A percentile compares a stretch with the other conserved stretches of the same genome.
Evolutionary conservation across 2,888 invertebrate genomes (phyloP).

Genomic region (Chesias legatella): DNA sequence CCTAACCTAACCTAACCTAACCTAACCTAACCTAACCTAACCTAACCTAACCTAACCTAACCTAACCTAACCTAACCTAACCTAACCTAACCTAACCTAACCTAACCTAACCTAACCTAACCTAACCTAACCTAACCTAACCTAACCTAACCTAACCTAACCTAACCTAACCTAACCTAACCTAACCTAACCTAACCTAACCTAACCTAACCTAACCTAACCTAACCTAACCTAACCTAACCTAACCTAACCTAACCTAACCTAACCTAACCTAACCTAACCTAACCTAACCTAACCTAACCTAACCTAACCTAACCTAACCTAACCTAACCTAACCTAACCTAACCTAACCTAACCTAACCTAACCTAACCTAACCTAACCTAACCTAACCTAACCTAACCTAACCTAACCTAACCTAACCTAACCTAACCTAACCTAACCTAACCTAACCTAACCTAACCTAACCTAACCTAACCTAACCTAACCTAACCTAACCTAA

Average conservation of each 20-base stretch:
- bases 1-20: too few species aligned
- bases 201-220: conserved; percentile 16
- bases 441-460: background rate
- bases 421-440: conserved; percentile 1
- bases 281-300: conserved; percentile 16
- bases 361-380: conserved; percentile 12
- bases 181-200: conserved; percentile 18
- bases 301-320: conserved; percentile 9
- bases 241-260: conserved; percentile 18
- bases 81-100: conserved; percentile 17
- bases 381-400: conserved; percentile 12
- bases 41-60: too few species aligned
- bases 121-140: conserved; percentile 19
- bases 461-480: conserved; percentile 1
- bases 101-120: conserved; percentile 19
- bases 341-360: conserved; percentile 12
- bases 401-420: conserved; percentile 7
- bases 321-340: conserved; percentile 11
- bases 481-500: conserved; percentile 1
- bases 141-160: conserved; percentile 14
- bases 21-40: too few species aligned
- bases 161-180: conserved; percentile 20
- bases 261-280: conserved; percentile 16
- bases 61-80: too few species aligned
- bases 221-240: conserved; percentile 19